Evolutionary conservation across 2,888 invertebrate species (phyloP).

Genomic region (Nezara viridula): DNA sequence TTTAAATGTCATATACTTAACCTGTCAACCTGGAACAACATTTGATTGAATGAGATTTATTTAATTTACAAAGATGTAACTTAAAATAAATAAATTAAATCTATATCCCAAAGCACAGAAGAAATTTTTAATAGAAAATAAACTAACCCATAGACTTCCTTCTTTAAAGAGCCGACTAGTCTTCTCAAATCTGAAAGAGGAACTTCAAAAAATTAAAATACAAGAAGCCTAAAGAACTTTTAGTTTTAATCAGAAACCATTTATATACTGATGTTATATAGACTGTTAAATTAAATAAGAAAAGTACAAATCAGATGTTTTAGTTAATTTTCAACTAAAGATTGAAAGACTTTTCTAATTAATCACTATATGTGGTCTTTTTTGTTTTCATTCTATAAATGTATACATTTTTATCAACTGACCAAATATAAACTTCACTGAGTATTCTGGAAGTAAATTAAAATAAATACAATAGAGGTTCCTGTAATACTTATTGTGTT

Average conservation of each 20-base stretch:
- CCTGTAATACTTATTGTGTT: no score
- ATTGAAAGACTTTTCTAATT: background rate
- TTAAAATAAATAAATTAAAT: background rate
- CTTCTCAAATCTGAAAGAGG: slow-evolving; percentile 50
- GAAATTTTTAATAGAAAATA: background rate
- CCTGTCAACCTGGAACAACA: background rate
- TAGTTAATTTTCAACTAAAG: no score
- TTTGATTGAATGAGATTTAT: background rate
- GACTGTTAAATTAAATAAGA: background rate
- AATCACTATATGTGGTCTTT: background rate
- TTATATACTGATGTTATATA: no score
- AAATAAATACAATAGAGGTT: background rate
- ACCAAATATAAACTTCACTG: background rate
- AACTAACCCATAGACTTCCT: background rate
- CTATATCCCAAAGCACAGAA: background rate
- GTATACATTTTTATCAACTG: background rate
- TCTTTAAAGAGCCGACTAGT: background rate
- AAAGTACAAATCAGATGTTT: background rate
- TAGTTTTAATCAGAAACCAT: background rate
- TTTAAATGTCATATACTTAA: background rate
- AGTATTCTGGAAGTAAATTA: no score
- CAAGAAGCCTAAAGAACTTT: background rate
- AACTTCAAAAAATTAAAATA: background rate
- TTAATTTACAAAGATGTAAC: background rate
- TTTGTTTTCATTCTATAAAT: background rate